A percentile compares a stretch with the other conserved stretches of the same genome.
Conservation (phyloP, 2,888 invertebrate species). For the Linyphia triangularis region DNA sequence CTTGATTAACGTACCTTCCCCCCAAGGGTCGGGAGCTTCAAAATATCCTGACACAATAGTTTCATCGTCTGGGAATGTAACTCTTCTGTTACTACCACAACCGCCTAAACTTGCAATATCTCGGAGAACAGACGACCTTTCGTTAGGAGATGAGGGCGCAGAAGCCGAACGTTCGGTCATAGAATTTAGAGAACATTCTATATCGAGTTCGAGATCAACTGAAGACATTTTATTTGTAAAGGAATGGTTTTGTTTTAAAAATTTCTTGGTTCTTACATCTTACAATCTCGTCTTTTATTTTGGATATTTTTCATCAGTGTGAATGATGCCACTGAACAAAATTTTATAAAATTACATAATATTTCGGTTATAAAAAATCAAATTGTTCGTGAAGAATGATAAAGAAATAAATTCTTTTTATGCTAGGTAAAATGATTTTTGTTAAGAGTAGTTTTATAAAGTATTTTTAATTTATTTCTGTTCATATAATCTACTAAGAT, state of each 20-base stretch:
- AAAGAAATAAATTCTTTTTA: too few relatives aligned
- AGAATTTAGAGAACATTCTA: constrained; percentile 48
- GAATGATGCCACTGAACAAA: constrained; percentile 6
- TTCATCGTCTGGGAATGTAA: constrained; percentile 87
- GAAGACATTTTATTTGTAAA: constrained; percentile 39
- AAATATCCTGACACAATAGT: constrained; percentile 88
- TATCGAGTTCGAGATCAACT: constrained; percentile 48
- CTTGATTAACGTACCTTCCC: constrained; percentile 72
- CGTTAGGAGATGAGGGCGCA: constrained; percentile 74
- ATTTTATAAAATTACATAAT: too few relatives aligned
- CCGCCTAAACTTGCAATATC: constrained; percentile 37
- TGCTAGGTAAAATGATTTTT: too few relatives aligned
- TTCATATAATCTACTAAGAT: too few relatives aligned
- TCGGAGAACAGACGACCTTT: constrained; percentile 62
- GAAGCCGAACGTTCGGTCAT: constrained; percentile 71
- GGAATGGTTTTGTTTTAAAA: background rate
- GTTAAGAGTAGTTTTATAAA: too few relatives aligned
- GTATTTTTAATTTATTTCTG: too few relatives aligned
- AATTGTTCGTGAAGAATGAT: background rate
- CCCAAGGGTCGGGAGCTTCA: constrained; percentile 92
- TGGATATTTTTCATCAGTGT: constrained; percentile 28
- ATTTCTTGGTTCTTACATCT: constrained; percentile 24
- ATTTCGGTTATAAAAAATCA: background rate
- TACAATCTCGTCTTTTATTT: background rate
- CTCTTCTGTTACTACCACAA: constrained; percentile 81